Conservation (phyloP, 2,888 invertebrate genomes). For the Exocentrus adspersus region DNA sequence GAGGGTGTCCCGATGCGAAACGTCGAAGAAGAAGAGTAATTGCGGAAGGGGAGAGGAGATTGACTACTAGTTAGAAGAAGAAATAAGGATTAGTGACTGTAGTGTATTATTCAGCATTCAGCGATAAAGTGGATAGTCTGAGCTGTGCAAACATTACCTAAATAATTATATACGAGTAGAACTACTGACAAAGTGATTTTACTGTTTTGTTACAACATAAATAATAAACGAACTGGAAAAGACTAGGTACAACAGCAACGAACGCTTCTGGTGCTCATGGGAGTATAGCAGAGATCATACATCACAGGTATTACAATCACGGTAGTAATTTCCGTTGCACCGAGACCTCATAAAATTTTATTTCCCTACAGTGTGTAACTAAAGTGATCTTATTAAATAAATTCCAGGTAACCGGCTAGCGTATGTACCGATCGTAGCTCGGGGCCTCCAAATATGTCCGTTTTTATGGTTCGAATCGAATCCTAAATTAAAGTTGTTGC, state of each 20-base stretch:
- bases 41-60: not conserved
- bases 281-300: not conserved
- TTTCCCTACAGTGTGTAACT: conserved; percentile 17
- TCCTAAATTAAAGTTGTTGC: conserved; percentile 21
- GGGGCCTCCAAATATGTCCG: conserved; percentile 3
- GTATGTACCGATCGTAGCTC: conserved; percentile 3
- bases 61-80: not conserved
- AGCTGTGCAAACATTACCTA: too few species aligned
- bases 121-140: too few species aligned
- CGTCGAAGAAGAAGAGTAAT: not conserved
- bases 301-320: not conserved
- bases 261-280: too few species aligned
- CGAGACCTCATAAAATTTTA: conserved; percentile 21
- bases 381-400: conserved; percentile 25
- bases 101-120: too few species aligned
- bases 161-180: too few species aligned
- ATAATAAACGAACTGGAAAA: too few species aligned
- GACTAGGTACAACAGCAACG: too few species aligned
- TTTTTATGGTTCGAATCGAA: conserved; percentile 26
- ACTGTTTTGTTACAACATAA: too few species aligned
- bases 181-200: too few species aligned
- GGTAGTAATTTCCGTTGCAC: conserved; percentile 5
- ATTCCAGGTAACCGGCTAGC: conserved; percentile 11
- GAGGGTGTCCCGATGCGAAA: not conserved
- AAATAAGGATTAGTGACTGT: too few species aligned